Evolutionary conservation across 2,113 vertebrate genomes (phyloP), one percentile per base, ranked within the genome.

Genomic region (Castor canadensis): DNA sequence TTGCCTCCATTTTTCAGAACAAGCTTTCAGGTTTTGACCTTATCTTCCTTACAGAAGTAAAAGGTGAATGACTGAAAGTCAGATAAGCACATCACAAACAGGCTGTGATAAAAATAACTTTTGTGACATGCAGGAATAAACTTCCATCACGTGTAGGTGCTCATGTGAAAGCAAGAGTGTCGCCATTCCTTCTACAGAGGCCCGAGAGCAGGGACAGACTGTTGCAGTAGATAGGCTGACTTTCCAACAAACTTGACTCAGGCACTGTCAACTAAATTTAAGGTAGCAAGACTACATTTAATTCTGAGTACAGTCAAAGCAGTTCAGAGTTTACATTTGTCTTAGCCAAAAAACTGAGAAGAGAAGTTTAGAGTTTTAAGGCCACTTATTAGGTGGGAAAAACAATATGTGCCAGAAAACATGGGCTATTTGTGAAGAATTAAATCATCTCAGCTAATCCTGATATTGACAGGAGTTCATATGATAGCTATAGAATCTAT

Each of bases 321-420:
- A 16, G 15, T 38, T 89, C n/a, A 77, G n/a, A n/a, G n/a, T n/a
- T n/a, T n/a, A n/a, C n/a, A n/a, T n/a, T n/a, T n/a, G n/a, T n/a
- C n/a, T n/a, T n/a, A n/a, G n/a, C n/a, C n/a, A n/a, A n/a, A n/a
- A n/a, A n/a, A n/a, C n/a, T n/a, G n/a, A n/a, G n/a, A n/a, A n/a
- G n/a, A n/a, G n/a, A n/a, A n/a, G n/a, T n/a, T n/a, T n/a, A n/a
- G 26, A 73, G 66, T 76, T 93, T 52, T 92, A 69, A 82, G 43
- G 45, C 11, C 32, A 88, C 16, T 72, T 82, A 49, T 11, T 58
- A 91, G 26, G 60, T 58, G 56, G 15, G 24, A 28, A 80, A 86
- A 88, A 79, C 35, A 91, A 19, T n/a, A 81, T 20, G 12, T 87
- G 83, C 26, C 52, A 52, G 64, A 87, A 58, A 80, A 77, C 69